These are phyloP conservation scores for Sycophaga agraensis DNA, from an alignment of 1,140 invertebrate species.

Conservation along the genomic window DNA sequence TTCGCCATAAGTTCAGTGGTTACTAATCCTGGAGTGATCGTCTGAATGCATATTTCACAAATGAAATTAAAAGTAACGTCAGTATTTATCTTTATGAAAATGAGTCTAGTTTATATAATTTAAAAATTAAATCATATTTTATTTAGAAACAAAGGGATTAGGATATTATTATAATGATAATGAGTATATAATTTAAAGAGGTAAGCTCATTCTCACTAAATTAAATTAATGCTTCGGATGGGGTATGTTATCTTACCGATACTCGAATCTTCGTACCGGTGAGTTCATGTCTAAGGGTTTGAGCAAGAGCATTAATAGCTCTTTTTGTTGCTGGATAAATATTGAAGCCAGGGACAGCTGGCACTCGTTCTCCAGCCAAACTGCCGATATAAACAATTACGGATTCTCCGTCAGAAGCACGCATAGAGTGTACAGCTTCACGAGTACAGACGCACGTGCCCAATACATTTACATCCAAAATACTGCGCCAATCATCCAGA, in stretches of 20 bases:
- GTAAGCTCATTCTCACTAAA: too few species aligned
- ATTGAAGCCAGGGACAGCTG: constrained; percentile 55
- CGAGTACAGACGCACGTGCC: constrained; percentile 59
- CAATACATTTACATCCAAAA: constrained; percentile 62
- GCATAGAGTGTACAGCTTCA: constrained; percentile 61
- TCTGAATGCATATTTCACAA: too few species aligned
- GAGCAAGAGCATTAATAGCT: constrained; percentile 60
- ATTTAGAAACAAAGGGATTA: too few species aligned
- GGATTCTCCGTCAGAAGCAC: constrained; percentile 30
- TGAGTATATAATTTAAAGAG: too few species aligned
- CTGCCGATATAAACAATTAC: constrained; percentile 46
- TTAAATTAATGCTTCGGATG: too few species aligned
- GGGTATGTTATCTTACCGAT: constrained; percentile 39
- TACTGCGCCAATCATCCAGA: constrained; percentile 43
- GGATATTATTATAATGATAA: too few species aligned
- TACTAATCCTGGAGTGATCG: constrained; percentile 52
- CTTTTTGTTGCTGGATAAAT: constrained; percentile 64
- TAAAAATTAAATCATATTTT: too few species aligned
- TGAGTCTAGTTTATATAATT: too few species aligned
- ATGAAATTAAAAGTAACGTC: too few species aligned
- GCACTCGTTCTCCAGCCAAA: constrained; percentile 56
- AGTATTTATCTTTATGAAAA: too few species aligned
- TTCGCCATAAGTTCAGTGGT: constrained; percentile 45
- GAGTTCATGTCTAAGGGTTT: constrained; percentile 64
- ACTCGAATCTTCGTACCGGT: constrained; percentile 38